Conservation (phyloP, 1,140 invertebrate species). For the Luehdorfia chinensis region DNA sequence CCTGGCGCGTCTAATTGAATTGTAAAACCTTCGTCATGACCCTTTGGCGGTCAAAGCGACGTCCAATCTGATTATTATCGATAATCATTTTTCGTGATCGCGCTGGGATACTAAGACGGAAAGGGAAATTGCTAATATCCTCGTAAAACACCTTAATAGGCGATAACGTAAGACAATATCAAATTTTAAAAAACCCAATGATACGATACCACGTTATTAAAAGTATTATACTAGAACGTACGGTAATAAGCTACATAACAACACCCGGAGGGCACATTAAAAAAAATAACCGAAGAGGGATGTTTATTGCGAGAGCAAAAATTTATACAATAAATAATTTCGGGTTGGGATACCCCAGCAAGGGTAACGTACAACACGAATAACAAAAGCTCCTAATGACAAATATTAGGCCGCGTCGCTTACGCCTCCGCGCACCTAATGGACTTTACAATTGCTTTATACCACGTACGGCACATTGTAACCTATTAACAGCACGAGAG, state of each 20-base stretch:
- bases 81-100: constrained; percentile 54
- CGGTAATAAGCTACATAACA: constrained; percentile 30
- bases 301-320: constrained; percentile 46
- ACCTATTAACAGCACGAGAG: constrained; percentile 37
- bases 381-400: constrained; percentile 65
- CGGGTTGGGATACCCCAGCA: constrained; percentile 40
- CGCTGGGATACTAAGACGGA: constrained; percentile 37
- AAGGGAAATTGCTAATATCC: constrained; percentile 37
- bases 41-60: constrained; percentile 61
- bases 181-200: constrained; percentile 20
- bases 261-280: constrained; percentile 57
- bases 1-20: constrained; percentile 71
- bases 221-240: constrained; percentile 26
- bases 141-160: constrained; percentile 20
- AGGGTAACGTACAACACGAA: constrained; percentile 45
- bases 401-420: constrained; percentile 54
- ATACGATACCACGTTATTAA: constrained; percentile 19
- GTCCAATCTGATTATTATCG: constrained; percentile 64
- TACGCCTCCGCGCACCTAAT: constrained; percentile 53
- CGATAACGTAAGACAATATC: neutral
- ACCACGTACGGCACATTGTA: constrained; percentile 39
- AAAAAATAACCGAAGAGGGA: constrained; percentile 47
- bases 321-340: constrained; percentile 64
- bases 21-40: constrained; percentile 69
- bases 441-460: constrained; percentile 61